Conservation (phyloP, 2,113 vertebrate species). For the Hydropotes inermis region DNA sequence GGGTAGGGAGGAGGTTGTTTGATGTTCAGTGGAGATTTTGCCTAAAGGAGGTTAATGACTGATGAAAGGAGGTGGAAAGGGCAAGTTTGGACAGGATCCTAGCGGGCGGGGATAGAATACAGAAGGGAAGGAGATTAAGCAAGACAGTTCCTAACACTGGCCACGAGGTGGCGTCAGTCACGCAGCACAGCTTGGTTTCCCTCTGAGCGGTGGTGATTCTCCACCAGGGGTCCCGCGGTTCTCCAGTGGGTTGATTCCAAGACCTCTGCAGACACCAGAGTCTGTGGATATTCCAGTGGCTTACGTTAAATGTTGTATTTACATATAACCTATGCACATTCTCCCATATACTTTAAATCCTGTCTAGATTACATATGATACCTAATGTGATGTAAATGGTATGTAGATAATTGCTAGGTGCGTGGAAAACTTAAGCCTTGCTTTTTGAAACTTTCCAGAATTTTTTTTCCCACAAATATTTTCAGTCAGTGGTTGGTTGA, state of each 20-base stretch:
- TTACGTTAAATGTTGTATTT: not conserved
- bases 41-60: not conserved
- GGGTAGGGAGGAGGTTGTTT: not conserved
- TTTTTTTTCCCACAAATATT: not conserved
- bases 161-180: not conserved
- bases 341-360: not conserved
- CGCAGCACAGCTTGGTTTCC: not conserved
- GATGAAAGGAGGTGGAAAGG: not conserved
- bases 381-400: not conserved
- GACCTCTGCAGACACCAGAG: not conserved
- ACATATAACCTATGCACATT: not conserved
- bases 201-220: too few relatives aligned
- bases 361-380: not conserved
- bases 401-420: not conserved
- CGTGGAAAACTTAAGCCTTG: not conserved
- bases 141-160: not conserved
- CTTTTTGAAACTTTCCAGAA: not conserved
- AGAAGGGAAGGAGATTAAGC: not conserved
- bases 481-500: not conserved
- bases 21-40: not conserved
- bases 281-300: not conserved
- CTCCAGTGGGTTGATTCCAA: not conserved
- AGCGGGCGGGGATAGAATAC: fast-evolving
- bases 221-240: not conserved
- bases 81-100: too few relatives aligned